Conservation (phyloP, 2,888 invertebrate species). For the Coenonympha arcania region DNA sequence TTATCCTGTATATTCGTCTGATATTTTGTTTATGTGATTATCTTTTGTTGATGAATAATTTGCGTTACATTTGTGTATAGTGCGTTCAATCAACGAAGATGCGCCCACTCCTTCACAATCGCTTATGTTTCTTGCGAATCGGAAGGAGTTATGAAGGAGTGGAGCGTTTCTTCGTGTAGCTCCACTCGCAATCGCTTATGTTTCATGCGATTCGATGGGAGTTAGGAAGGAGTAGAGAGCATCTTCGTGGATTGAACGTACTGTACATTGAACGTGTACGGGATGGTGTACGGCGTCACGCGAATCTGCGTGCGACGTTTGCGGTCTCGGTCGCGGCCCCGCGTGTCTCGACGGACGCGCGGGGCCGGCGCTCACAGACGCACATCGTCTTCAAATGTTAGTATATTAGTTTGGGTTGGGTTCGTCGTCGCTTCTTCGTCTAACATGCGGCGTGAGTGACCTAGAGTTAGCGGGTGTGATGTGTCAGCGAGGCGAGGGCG, state of each 20-base stretch:
- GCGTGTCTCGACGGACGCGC: no score
- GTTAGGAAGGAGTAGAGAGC: no score
- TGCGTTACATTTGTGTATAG: neutral
- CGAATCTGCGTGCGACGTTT: neutral
- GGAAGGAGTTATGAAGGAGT: no score
- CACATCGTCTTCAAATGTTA: constrained; percentile 48
- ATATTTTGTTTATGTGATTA: neutral
- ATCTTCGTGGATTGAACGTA: no score
- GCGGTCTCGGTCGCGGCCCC: constrained; percentile 2
- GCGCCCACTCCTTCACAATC: no score
- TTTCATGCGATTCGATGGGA: no score
- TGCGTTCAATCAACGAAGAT: no score
- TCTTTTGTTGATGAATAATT: neutral
- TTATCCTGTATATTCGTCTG: neutral
- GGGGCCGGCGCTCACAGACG: constrained; percentile 26
- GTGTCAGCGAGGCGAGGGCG: constrained; percentile 43
- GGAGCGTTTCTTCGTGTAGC: no score
- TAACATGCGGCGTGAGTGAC: constrained; percentile 62
- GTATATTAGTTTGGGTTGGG: constrained; percentile 61
- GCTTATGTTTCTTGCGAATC: no score
- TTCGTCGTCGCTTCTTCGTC: constrained; percentile 61
- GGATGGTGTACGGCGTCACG: neutral
- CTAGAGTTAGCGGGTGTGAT: constrained; percentile 59
- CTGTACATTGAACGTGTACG: neutral
- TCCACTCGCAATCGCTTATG: no score